Conservation (phyloP, 2,113 vertebrate species). For the Semnornis frantzii region DNA sequence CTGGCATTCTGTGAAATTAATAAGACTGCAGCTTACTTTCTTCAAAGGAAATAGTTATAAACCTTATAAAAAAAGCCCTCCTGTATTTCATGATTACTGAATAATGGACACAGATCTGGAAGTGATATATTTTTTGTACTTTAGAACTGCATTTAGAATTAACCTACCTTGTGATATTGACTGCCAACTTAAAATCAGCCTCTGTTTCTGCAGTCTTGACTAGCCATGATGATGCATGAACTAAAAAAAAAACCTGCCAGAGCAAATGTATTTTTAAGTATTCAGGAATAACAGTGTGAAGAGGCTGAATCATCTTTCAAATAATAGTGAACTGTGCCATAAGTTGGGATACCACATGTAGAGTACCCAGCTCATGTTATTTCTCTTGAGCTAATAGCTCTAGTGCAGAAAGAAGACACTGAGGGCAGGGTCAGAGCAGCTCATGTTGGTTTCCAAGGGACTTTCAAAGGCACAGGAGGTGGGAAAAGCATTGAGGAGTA, state of each 20-base stretch:
- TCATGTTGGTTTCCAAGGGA: neutral
- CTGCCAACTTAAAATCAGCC: neutral
- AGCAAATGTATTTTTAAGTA: conserved; percentile 25
- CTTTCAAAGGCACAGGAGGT: neutral
- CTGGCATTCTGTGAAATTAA: neutral
- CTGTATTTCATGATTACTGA: neutral
- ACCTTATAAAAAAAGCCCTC: neutral
- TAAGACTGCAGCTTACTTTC: neutral
- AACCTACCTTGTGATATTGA: neutral
- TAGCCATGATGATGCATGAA: neutral
- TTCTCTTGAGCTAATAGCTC: neutral
- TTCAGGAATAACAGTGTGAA: neutral
- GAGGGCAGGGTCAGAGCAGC: neutral
- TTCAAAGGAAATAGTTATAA: neutral
- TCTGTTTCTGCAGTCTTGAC: neutral
- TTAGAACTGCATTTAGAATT: neutral
- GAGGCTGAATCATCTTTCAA: conserved; percentile 30
- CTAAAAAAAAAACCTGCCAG: neutral
- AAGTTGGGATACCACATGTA: neutral
- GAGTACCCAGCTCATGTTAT: neutral
- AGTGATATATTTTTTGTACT: neutral
- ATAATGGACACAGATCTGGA: neutral
- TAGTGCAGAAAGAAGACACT: neutral
- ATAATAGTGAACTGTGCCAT: neutral
- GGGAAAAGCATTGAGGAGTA: neutral